phyloP scores from a whole-genome alignment of 2,797 vertebrate species.

The Pteropus rufus region DNA sequence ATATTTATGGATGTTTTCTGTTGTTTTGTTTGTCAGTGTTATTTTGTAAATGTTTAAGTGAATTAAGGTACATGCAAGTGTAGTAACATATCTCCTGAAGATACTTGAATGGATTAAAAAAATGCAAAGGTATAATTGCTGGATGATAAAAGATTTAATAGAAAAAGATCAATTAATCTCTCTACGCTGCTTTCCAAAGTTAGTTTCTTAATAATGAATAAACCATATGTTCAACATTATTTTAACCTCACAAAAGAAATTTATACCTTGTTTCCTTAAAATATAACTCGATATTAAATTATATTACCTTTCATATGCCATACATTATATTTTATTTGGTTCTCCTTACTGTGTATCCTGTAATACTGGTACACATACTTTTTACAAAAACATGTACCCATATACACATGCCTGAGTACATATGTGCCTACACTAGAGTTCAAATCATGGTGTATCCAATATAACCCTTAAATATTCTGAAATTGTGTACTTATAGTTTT shows the following conservation, averaged over 20 bases:
- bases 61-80: constrained; percentile 83
- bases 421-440: neutral
- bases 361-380: neutral
- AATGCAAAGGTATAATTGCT: constrained; percentile 75
- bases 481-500: neutral
- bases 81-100: constrained; percentile 91
- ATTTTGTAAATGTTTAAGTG: constrained; percentile 81
- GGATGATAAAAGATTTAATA: constrained; percentile 72
- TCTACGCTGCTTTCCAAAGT: constrained; percentile 79
- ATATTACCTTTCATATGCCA: constrained; percentile 40
- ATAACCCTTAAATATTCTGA: constrained; percentile 34
- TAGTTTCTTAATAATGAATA: constrained; percentile 72
- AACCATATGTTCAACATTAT: constrained; percentile 55
- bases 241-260: constrained; percentile 53
- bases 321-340: constrained; percentile 46
- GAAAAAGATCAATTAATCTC: constrained; percentile 73
- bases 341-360: neutral
- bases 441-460: neutral
- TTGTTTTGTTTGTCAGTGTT: constrained; percentile 81
- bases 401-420: neutral
- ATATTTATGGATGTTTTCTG: constrained; percentile 81
- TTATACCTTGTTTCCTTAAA: constrained; percentile 37
- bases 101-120: constrained; percentile 92
- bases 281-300: constrained; percentile 55
- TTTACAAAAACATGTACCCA: neutral